phyloP scores from a whole-genome alignment of 2,797 vertebrate species.

The Antennarius maculatus region DNA sequence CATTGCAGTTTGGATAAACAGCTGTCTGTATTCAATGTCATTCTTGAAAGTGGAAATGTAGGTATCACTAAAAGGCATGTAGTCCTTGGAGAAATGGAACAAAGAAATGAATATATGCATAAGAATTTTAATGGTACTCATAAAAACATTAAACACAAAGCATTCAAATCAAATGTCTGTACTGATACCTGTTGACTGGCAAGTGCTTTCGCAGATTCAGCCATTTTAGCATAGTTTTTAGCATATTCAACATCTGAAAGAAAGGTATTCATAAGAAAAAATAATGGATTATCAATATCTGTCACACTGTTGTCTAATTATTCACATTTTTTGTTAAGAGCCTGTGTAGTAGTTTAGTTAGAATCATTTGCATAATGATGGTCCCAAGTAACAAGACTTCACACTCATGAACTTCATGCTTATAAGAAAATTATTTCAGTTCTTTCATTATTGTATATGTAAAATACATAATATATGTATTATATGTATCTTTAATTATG shows the following conservation, averaged over 20 bases:
- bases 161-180: not conserved
- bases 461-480: too few species aligned
- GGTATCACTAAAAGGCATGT: slow-evolving; percentile 94
- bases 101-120: not conserved
- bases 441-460: too few species aligned
- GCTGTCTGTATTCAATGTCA: slow-evolving; percentile 89
- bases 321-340: not conserved
- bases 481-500: too few species aligned
- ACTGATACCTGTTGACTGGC: slow-evolving; percentile 88
- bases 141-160: too few species aligned
- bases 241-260: slow-evolving; percentile 91
- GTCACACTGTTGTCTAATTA: not conserved
- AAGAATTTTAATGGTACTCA: not conserved
- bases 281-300: not conserved
- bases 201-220: slow-evolving; percentile 89
- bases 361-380: not conserved
- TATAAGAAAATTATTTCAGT: too few species aligned
- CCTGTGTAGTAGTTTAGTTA: not conserved
- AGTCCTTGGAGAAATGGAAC: slow-evolving; percentile 80
- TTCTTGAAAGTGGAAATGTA: slow-evolving; percentile 92
- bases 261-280: slow-evolving; percentile 4
- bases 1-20: slow-evolving; percentile 88
- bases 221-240: slow-evolving; percentile 92
- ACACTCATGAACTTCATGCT: too few species aligned
- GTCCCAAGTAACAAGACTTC: too few species aligned